Percentiles rank a stretch among this genome's conserved stretches.
Evolutionary conservation across 2,888 invertebrate genomes (phyloP).

Genomic region (Junonia oenone): DNA sequence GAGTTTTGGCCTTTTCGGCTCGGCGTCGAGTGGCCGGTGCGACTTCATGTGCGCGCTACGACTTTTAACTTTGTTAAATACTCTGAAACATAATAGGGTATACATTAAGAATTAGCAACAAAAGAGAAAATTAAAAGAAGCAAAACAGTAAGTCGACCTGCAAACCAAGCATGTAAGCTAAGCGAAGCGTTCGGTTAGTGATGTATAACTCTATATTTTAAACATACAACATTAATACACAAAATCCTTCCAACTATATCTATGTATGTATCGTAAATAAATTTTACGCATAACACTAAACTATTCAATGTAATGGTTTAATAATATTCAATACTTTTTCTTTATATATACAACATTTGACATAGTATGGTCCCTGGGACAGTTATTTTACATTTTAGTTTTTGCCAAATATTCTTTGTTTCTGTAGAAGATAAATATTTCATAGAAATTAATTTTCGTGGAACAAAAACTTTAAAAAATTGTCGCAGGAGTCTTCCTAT

Average conservation of each 20-base stretch:
- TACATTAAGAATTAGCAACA: constrained; percentile 67
- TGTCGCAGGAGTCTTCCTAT: constrained; percentile 38
- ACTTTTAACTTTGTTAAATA: constrained; percentile 98
- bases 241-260: constrained; percentile 49
- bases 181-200: constrained; percentile 32
- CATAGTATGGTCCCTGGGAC: constrained; percentile 39
- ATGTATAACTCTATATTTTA: constrained; percentile 31
- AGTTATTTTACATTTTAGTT: constrained; percentile 12
- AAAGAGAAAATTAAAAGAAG: constrained; percentile 42
- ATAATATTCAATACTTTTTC: constrained; percentile 50
- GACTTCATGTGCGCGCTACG: constrained; percentile 99
- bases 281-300: constrained; percentile 43
- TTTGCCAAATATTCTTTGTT: constrained; percentile 4
- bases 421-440: constrained; percentile 9
- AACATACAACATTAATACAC: constrained; percentile 57
- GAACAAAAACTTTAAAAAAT: constrained; percentile 2
- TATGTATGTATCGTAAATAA: constrained; percentile 53
- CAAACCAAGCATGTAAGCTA: constrained; percentile 21
- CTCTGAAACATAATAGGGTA: constrained; percentile 84
- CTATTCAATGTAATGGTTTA: constrained; percentile 52
- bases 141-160: constrained; percentile 17
- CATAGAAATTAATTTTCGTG: background rate
- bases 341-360: constrained; percentile 61
- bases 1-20: constrained; percentile 83
- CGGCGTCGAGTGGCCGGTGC: constrained; percentile 94